Base-by-base conservation (phyloP, 1,140 invertebrate genomes). In the Zaprionus capensis region DNA sequence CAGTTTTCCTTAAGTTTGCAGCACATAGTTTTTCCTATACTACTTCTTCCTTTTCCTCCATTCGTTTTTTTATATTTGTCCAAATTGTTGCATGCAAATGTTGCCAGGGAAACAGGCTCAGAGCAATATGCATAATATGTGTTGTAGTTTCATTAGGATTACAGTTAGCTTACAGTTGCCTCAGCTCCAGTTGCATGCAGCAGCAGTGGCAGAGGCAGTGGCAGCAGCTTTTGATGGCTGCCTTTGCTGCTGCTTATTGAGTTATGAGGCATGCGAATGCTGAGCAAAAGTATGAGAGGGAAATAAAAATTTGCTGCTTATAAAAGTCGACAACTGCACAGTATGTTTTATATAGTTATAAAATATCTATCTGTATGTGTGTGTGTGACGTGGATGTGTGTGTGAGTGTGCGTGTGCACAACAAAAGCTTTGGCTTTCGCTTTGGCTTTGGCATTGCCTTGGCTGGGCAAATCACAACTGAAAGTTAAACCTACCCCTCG, bases 101-200 rank as follows among this genome's bases (percentile, higher is more conserved):
- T 71, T 64, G 49, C 75, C 44, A 70, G 55, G 72, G 67, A 41
- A 63, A 51, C 67, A 34, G 38, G 44, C 26, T 24, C 28, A 46
- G 56, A 31, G 65, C 56, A 62, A 66, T 67, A 71, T 62, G 72
- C 41, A 71, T 71, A 57, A 71, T 77, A 64, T 91, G 86, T 86
- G 78, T 81, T 91, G 84, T 91, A 91, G 88, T 91, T 91, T 91
- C 88, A 91, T 91, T 91, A 91, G 88, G 88, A 90, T 90, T 91
- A 86, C 86, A 90, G 85, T 82, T 87, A 88, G 84, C 81, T 85
- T 85, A 78, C 71, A 78, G 78, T 81, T 84, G 72, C 38, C 59
- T 62, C 24, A 22, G 59, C 41, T 22, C 76, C 38, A 22, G 53
- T 28, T 57, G 49, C 53, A 46, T 49, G 44, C 36, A 20, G 22